phyloP scores from a whole-genome alignment of 53 echinoderm and acorn worm genomes.

The Holothuria leucospilota region DNA sequence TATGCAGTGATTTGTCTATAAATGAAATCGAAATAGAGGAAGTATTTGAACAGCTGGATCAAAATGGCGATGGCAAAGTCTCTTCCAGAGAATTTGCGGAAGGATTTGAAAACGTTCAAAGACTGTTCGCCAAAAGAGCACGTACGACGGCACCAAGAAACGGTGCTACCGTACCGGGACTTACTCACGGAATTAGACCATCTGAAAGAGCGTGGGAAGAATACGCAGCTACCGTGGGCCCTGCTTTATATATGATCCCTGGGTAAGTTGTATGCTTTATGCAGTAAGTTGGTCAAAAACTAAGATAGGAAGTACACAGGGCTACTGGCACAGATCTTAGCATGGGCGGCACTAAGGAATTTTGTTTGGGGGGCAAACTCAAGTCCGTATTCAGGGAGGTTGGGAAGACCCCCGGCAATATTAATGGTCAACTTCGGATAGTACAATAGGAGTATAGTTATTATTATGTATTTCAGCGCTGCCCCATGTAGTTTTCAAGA shows the following conservation, averaged over 20 bases:
- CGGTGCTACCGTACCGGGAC: constrained; percentile 10
- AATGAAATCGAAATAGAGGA: constrained; percentile 75
- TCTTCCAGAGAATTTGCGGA: constrained; percentile 76
- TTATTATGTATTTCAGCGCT: too few relatives aligned
- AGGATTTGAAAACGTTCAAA: constrained; percentile 88
- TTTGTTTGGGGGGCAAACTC: too few relatives aligned
- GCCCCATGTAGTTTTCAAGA: too few relatives aligned
- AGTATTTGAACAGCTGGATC: constrained; percentile 91
- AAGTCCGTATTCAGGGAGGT: too few relatives aligned
- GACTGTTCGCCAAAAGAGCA: constrained; percentile 71
- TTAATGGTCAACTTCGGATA: too few relatives aligned
- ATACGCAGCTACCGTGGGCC: constrained; percentile 10
- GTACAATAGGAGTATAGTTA: too few relatives aligned
- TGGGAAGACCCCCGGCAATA: too few relatives aligned
- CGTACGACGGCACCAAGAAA: constrained; percentile 29
- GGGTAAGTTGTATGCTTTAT: constrained; percentile 1
- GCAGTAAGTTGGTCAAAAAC: too few relatives aligned
- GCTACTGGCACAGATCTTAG: too few relatives aligned
- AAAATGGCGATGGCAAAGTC: constrained; percentile 79
- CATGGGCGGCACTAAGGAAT: too few relatives aligned
- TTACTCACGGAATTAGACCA: constrained; percentile 2
- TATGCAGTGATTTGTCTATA: constrained; percentile 89
- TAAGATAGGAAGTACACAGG: too few relatives aligned
- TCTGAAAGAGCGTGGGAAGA: constrained; percentile 39
- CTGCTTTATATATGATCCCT: constrained; percentile 13